Evolutionary conservation across 2,888 invertebrate genomes (phyloP).

Genomic region (Chrysomela aeneicollis): DNA sequence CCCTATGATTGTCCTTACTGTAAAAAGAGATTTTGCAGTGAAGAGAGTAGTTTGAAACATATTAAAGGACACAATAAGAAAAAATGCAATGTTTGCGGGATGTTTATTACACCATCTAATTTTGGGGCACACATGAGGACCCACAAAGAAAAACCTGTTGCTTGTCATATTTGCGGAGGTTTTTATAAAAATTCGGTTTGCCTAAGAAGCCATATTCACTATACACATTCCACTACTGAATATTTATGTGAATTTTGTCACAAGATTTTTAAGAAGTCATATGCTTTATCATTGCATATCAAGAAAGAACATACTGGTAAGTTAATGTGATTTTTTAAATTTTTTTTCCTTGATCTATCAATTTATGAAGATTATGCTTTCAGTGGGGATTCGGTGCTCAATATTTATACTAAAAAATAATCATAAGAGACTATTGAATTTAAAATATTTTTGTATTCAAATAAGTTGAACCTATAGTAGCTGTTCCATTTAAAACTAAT

Average conservation of each 20-base stretch:
- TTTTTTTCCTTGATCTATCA: neutral
- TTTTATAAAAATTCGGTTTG: slow-evolving; percentile 51
- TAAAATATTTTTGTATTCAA: too few relatives aligned
- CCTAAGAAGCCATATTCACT: slow-evolving; percentile 47
- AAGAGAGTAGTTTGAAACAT: slow-evolving; percentile 41
- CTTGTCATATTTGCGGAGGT: slow-evolving; percentile 54
- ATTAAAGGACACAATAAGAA: slow-evolving; percentile 49
- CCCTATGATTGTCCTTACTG: slow-evolving; percentile 40
- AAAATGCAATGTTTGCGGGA: slow-evolving; percentile 50
- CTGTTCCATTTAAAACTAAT: too few relatives aligned
- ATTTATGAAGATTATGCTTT: neutral
- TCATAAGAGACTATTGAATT: too few relatives aligned
- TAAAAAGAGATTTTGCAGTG: slow-evolving; percentile 40
- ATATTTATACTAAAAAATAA: too few relatives aligned
- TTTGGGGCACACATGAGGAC: slow-evolving; percentile 51
- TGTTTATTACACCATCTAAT: slow-evolving; percentile 49
- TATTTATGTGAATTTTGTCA: slow-evolving; percentile 44
- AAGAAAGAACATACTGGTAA: slow-evolving; percentile 44
- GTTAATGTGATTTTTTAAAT: neutral
- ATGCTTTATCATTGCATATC: slow-evolving; percentile 48
- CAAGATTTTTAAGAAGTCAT: slow-evolving; percentile 45
- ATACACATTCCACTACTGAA: slow-evolving; percentile 46
- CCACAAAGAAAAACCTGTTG: slow-evolving; percentile 49
- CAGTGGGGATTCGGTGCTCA: too few relatives aligned
- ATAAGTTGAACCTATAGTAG: too few relatives aligned